Conservation (phyloP, 2,113 vertebrate genomes). For the Colaptes auratus region DNA sequence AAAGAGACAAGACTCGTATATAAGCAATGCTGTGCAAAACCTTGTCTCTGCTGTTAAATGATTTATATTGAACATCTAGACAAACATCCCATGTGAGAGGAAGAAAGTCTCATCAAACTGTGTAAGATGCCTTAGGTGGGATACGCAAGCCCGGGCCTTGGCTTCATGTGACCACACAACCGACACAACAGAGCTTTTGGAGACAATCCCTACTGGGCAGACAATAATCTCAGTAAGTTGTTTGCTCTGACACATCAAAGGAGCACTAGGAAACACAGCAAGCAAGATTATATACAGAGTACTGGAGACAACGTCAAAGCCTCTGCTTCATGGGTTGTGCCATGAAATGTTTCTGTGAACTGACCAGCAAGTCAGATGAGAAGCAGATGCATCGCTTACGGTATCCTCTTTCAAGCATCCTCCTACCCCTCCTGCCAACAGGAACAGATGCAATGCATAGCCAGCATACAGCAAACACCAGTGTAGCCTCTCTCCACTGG, state of each 20-base stretch:
- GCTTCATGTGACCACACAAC: background rate
- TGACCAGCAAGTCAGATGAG: background rate
- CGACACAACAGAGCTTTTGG: background rate
- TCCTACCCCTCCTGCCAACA: background rate
- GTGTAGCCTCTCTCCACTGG: fast-evolving
- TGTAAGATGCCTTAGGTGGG: background rate
- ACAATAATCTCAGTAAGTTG: background rate
- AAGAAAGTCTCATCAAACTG: background rate
- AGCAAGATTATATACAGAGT: background rate
- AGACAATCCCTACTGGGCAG: background rate
- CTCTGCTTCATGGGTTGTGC: background rate
- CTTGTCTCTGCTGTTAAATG: background rate
- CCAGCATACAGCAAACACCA: background rate
- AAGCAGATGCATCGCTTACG: background rate
- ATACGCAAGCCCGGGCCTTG: background rate
- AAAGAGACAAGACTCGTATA: background rate
- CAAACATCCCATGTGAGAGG: background rate
- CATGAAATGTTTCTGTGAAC: background rate
- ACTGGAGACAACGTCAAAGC: background rate
- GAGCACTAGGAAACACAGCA: background rate
- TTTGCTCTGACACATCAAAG: background rate
- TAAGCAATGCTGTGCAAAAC: background rate
- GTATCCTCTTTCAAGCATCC: background rate
- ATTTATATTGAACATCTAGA: background rate
- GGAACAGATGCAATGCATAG: background rate